phyloP scores from a whole-genome alignment of 2,797 vertebrate species.

The Rhodeus uyekii region DNA sequence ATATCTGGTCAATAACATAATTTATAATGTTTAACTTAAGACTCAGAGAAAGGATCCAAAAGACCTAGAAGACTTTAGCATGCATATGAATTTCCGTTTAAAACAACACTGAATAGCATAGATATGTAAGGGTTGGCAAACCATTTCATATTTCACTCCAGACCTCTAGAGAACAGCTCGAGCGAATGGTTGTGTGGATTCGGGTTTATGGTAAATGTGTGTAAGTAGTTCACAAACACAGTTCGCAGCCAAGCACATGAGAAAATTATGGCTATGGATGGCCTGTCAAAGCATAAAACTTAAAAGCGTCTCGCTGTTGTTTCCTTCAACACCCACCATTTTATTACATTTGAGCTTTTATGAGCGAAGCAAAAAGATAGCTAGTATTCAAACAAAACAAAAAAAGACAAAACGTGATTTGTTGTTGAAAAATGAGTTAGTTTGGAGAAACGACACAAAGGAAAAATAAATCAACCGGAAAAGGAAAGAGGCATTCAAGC shows the following conservation, averaged over 20 bases:
- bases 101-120: not conserved
- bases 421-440: constrained; percentile 55
- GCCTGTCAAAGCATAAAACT: constrained; percentile 43
- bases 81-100: not conserved
- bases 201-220: constrained; percentile 62
- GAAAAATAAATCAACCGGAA: constrained; percentile 21
- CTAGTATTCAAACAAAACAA: constrained; percentile 48
- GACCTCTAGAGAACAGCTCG: constrained; percentile 41
- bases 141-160: constrained; percentile 61
- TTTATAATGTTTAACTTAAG: not conserved
- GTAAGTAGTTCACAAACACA: constrained; percentile 55
- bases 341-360: constrained; percentile 23
- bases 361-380: constrained; percentile 53
- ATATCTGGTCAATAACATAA: not conserved
- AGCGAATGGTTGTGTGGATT: constrained; percentile 36
- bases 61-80: not conserved
- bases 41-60: not conserved
- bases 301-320: constrained; percentile 32
- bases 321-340: not conserved
- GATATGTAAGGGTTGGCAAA: constrained; percentile 68
- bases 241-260: constrained; percentile 58
- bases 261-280: constrained; percentile 53
- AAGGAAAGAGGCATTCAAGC: constrained; percentile 51
- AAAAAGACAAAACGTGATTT: constrained; percentile 40
- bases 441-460: constrained; percentile 26